These are phyloP conservation scores for Phyllotreta cruciferae DNA, from an alignment of 2,888 invertebrate species.

Conservation along the genomic window DNA sequence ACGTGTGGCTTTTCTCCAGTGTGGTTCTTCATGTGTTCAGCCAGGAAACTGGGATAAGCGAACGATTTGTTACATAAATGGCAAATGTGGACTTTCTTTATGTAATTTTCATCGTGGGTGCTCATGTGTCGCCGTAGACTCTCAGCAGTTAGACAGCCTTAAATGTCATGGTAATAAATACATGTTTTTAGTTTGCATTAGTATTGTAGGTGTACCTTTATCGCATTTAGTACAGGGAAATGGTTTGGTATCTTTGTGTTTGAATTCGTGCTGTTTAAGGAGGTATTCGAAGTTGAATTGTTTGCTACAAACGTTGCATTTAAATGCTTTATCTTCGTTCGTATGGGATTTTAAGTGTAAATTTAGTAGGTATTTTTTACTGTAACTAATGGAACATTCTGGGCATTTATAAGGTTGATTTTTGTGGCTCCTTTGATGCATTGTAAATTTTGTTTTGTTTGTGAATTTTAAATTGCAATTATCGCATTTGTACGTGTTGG, in stretches of 20 bases:
- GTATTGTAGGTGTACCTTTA: slow-evolving; percentile 45
- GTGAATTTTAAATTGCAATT: slow-evolving; percentile 43
- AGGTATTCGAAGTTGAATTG: slow-evolving; percentile 50
- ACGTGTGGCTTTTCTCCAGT: slow-evolving; percentile 57
- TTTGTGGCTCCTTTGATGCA: slow-evolving; percentile 46
- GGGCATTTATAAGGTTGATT: slow-evolving; percentile 47
- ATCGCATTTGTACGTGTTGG: slow-evolving; percentile 45
- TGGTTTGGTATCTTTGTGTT: slow-evolving; percentile 53
- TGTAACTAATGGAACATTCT: slow-evolving; percentile 45
- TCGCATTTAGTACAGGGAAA: slow-evolving; percentile 53
- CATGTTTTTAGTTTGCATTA: slow-evolving; percentile 1
- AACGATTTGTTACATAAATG: slow-evolving; percentile 52
- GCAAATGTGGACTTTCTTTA: slow-evolving; percentile 52
- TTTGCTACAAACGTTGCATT: slow-evolving; percentile 44
- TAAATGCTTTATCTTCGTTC: slow-evolving; percentile 21
- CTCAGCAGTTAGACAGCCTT: slow-evolving; percentile 56
- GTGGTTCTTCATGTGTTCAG: slow-evolving; percentile 57
- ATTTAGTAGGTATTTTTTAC: slow-evolving; percentile 43
- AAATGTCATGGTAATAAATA: slow-evolving; percentile 20
- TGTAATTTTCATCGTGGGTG: slow-evolving; percentile 52
- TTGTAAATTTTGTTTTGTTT: slow-evolving; percentile 45
- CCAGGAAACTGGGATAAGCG: slow-evolving; percentile 52
- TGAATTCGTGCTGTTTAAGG: slow-evolving; percentile 52
- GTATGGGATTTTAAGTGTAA: slow-evolving; percentile 47
- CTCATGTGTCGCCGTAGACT: slow-evolving; percentile 54